Evolutionary conservation across 2,113 vertebrate species (phyloP), one percentile per base, ranked within the genome.

Genomic region (Motacilla tschutschensis): DNA sequence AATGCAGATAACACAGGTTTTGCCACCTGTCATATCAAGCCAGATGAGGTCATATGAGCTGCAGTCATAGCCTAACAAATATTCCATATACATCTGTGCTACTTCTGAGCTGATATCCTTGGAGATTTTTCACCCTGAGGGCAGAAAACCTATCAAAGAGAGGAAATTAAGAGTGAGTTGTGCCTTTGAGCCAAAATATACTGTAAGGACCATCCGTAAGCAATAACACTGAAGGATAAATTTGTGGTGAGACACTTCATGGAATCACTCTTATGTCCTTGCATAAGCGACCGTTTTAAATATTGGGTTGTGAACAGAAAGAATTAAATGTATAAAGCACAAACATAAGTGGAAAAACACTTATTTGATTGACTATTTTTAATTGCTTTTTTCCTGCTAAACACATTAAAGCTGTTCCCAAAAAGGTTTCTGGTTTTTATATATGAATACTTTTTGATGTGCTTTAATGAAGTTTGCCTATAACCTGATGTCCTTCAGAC

Each of bases 161-260:
- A 79, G 53, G 64, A 92, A 94, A 94, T 89, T 50, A 65, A 44
- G 40, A 73, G 24, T 47, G 62, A 91, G 4, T 50, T 89, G 47
- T 7, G 22, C 50, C 43, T 70, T 44, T 86, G 38, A 87, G 77
- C 53, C 72, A 91, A 94, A 82, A 86, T 66, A 50, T 25, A 44
- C 51, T 69, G 7, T 60, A 77, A 91, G 35, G 53, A 70, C 40
- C 65, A 77, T 76, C 59, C 43, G 51, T 76, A 90, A 78, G 47
- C 59, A 63, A 10, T 70, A 88, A 54, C 28, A 60, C 38, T 78
- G 46, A 83, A 83, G 43, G 57, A 69, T 58, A 90, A 73, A 88
- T 60, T 25, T 79, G 35, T 51, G 19, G 25, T 58, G 81, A 70
- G 70, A 48, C 14, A 78, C 29, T 88, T 60, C 24, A 14, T 33